phyloP scores from a whole-genome alignment of 1,140 invertebrate genomes.

The Cotesia glomerata region DNA sequence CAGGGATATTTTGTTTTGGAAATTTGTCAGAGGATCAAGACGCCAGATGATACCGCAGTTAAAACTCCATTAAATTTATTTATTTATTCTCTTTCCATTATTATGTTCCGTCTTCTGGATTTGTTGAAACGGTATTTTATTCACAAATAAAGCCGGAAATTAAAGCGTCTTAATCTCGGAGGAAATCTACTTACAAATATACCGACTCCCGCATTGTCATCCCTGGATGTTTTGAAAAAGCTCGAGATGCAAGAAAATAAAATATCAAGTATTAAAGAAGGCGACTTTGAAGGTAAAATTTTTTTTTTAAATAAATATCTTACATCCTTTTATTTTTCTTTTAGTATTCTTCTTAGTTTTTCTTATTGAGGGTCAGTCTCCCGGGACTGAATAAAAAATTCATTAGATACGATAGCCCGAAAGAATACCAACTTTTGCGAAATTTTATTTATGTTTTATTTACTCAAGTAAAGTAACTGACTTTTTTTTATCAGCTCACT shows the following conservation, averaged over 20 bases:
- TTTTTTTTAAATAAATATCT: neutral
- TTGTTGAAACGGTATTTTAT: neutral
- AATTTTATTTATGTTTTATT: no score
- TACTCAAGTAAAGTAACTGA: no score
- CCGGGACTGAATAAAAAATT: no score
- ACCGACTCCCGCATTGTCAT: constrained; percentile 77
- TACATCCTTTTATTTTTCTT: neutral
- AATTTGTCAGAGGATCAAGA: no score
- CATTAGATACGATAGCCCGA: no score
- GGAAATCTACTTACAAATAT: constrained; percentile 79
- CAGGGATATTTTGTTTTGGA: neutral
- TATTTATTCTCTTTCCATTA: no score
- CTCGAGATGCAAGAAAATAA: constrained; percentile 88
- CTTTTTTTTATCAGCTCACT: no score
- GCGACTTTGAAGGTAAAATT: constrained; percentile 80
- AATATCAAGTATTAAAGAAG: constrained; percentile 76
- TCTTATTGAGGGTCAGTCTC: neutral
- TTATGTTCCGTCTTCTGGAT: no score
- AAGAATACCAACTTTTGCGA: no score
- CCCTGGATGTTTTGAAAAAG: constrained; percentile 80
- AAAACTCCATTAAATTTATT: no score
- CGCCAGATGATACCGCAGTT: no score
- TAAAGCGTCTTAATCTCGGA: constrained; percentile 84
- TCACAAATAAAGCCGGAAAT: constrained; percentile 67
- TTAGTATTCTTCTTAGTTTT: neutral